Conservation (phyloP, 2,797 vertebrate species). For the Notamacropus eugenii region DNA sequence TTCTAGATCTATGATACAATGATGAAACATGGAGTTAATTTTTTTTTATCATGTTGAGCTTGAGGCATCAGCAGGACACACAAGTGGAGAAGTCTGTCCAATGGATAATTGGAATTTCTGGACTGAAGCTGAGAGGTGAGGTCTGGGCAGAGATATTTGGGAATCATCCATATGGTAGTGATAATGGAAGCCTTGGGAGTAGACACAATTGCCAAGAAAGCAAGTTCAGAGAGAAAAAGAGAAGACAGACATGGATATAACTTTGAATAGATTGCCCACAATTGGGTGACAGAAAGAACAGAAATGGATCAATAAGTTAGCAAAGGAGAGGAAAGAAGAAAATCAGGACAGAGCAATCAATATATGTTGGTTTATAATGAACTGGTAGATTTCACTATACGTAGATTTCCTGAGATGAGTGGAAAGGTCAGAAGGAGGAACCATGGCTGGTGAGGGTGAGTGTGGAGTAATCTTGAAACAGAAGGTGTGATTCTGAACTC, state of each 20-base stretch:
- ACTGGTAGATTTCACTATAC: neutral
- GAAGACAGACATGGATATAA: neutral
- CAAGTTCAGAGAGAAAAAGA: neutral
- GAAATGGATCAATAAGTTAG: neutral
- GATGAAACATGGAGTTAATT: neutral
- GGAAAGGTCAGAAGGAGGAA: conserved; percentile 16
- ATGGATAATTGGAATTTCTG: neutral
- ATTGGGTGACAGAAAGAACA: neutral
- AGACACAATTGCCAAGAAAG: neutral
- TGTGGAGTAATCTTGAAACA: neutral
- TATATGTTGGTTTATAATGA: neutral
- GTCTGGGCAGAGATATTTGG: neutral
- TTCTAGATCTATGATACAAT: neutral
- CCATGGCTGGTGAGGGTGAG: neutral
- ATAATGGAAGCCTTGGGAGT: neutral
- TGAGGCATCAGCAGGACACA: neutral
- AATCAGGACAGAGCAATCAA: neutral
- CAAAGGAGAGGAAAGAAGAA: neutral
- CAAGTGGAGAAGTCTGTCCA: neutral
- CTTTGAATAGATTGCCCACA: neutral
- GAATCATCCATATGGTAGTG: neutral
- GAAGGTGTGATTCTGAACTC: neutral
- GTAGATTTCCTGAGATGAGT: neutral
- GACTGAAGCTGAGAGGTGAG: neutral
- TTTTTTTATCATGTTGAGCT: neutral